Conservation (phyloP, 2,888 invertebrate species). For the Lydus trimaculatus region DNA sequence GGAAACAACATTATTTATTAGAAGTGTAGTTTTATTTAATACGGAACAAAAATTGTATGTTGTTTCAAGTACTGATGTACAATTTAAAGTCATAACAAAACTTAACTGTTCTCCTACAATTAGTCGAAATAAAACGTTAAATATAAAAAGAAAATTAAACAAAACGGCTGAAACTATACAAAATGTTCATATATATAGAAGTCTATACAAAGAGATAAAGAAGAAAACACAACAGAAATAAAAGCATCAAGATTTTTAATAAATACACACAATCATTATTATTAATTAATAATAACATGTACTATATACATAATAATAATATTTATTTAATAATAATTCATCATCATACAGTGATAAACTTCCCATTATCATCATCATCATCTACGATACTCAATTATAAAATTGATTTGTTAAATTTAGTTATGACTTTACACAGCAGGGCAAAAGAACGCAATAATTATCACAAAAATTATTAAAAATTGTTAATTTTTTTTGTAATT, state of each 20-base stretch:
- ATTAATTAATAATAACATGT: constrained; percentile 20
- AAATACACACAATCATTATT: constrained; percentile 18
- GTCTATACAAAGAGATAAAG: background rate
- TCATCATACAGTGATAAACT: constrained; percentile 16
- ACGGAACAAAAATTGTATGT: constrained; percentile 37
- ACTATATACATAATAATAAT: constrained; percentile 23
- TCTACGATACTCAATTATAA: background rate
- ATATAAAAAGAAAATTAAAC: constrained; percentile 16
- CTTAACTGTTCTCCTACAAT: constrained; percentile 33
- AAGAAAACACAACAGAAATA: constrained; percentile 19
- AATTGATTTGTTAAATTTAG: constrained; percentile 43
- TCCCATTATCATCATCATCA: background rate
- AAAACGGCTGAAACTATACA: constrained; percentile 20
- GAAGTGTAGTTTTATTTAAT: background rate
- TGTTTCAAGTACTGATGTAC: constrained; percentile 44
- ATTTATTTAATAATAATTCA: constrained; percentile 8
- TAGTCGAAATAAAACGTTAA: constrained; percentile 18
- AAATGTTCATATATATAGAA: constrained; percentile 24
- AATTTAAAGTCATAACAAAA: constrained; percentile 45
- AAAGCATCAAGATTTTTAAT: constrained; percentile 21
- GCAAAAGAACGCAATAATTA: constrained; percentile 42
- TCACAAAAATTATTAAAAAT: constrained; percentile 32
- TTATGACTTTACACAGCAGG: constrained; percentile 45
- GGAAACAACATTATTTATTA: background rate
- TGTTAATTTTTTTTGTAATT: background rate